phyloP scores from a whole-genome alignment of 2,797 vertebrate genomes.

The Protosalanx chinensis region DNA sequence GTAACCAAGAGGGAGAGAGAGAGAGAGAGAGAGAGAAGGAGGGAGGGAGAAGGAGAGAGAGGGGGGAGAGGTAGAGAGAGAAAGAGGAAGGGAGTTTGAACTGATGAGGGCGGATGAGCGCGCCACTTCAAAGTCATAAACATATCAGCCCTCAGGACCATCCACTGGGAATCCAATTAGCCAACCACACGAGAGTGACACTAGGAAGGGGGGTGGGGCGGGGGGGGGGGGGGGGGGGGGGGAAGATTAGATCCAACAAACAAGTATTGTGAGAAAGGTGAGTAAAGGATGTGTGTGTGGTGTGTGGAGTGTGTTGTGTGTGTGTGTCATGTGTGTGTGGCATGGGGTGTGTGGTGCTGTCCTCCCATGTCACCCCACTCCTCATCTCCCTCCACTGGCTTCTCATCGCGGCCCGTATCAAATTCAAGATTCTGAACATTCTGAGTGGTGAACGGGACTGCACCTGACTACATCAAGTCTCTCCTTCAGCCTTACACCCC shows the following conservation, averaged over 20 bases:
- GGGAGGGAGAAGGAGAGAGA: not conserved
- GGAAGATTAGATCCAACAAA: slow-evolving; percentile 37
- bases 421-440: too few species aligned
- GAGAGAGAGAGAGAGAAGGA: not conserved
- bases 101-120: too few species aligned
- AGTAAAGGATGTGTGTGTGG: slow-evolving; percentile 27
- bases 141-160: not conserved
- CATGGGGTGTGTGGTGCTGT: slow-evolving; percentile 13
- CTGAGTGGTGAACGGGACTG: too few species aligned
- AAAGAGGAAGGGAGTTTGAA: not conserved
- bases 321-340: slow-evolving; percentile 8
- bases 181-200: not conserved
- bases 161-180: not conserved
- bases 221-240: slow-evolving; percentile 48
- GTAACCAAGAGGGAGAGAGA: not conserved
- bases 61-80: not conserved
- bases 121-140: too few species aligned
- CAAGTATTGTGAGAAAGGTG: slow-evolving; percentile 56
- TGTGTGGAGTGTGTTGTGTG: not conserved
- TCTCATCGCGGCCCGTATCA: too few species aligned
- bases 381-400: slow-evolving; percentile 14
- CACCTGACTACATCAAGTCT: too few species aligned
- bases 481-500: too few species aligned
- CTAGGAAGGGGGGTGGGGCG: slow-evolving; percentile 10
- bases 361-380: slow-evolving; percentile 4